Base-by-base conservation (phyloP, 2,888 invertebrate genomes). In the Adineta ricciae region DNA sequence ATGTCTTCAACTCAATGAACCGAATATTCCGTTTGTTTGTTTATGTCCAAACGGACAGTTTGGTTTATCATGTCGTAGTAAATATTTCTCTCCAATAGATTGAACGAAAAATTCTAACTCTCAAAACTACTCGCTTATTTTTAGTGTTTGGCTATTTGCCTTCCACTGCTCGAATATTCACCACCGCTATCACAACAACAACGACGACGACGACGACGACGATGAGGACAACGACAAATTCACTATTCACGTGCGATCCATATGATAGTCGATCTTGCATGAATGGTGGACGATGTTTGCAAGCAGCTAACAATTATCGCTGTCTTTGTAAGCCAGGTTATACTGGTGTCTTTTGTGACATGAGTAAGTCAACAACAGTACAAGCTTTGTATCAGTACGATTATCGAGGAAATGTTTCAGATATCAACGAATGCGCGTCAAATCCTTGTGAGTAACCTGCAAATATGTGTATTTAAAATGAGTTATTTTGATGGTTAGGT, bases 371-470 rank as follows among this genome's bases (percentile, higher is more conserved):
- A 41, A 11, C 0, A 41, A n/a, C n/a, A 16, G 46, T 8, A 46
- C 5, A 46, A 11, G 5, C 5, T 64, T 16, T 14, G 16, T 16
- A 32, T 64, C 2, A 8, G 38, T 24, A 24, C 41, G 1, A 36
- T 2, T 9, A 0, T 38, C 8, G 11, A 11, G 38, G 2, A 24
- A 21, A 8, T 19, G 1, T 38, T 78, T 41, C 5, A 85, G 85
- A 85, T 36, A 84, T 85, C 16, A 85, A 86, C 52, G 86, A 86
- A 84, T 86, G 86, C 41, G 72, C 56, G 27, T 86, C 86, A 8
- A 64, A 83, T 52, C 86, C 86, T 11, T 86, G 86, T 46, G 38
- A 56, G 38, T 64, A 5, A 32, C 32, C 7, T 32, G 46, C 5
- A 46, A 21, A 52, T 16, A n/a, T 64, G 7, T 16, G 32, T 32